Base-by-base conservation (phyloP, 2,888 invertebrate species). In the Caenorhabditis wallacei region DNA sequence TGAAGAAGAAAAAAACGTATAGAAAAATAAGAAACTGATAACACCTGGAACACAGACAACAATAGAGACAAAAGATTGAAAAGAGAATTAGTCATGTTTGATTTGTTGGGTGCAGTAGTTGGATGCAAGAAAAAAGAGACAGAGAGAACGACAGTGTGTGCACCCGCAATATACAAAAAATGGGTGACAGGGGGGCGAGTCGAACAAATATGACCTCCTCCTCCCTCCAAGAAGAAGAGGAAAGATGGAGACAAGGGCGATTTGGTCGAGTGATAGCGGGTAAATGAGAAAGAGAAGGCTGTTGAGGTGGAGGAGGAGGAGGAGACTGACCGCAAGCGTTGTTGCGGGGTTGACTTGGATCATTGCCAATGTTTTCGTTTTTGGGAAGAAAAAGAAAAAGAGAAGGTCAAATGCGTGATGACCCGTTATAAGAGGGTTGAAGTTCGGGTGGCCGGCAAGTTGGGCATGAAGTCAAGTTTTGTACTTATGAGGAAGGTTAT, bases 161-260 rank as follows among this genome's bases (percentile, higher is more conserved):
- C 70, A 56, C 56, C 24, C 51, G n/a, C 35, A 57, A 57, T 43
- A 64, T 35, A 46, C n/a, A 40, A 20, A 24, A n/a, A 30, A 37
- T 22, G 20, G 37, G 5, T 74, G 74, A 75, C 66, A 75, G 54
- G 54, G n/a, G 24, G 46, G 18, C 64, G 51, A 66, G 35, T 11
- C 30, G 64, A 57, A 75, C 75, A 75, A 75, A 75, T 75, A 75
- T 75, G 75, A 75, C 75, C 75, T 75, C 70, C 70, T 59, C 46
- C 37, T 7, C 16, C 18, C 30, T 7, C 16, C n/a, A n/a, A n/a
- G n/a, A n/a, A 30, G 40, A 40, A 40, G 40, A 40, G 16, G 13
- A 16, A 8, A 16, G 40, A 40, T 16, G 40, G 16, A 37, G 56
- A n/a, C 70, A 71, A 71, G 71, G 71, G n/a, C 64, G 74, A 74